These are phyloP conservation scores for Strix aluco DNA, from an alignment of 2,113 vertebrate species.

Conservation along the genomic window DNA sequence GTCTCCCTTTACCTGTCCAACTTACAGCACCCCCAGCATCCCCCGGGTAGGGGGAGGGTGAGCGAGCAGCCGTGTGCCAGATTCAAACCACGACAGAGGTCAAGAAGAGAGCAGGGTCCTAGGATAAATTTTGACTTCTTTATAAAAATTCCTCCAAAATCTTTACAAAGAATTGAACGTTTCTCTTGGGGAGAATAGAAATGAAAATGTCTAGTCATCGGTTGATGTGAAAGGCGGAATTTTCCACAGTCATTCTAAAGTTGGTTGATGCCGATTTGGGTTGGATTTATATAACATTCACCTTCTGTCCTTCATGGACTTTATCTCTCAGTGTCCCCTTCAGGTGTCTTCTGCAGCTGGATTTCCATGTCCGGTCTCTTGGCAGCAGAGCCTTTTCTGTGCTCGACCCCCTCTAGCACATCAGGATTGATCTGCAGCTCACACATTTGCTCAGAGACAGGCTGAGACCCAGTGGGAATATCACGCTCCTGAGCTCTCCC, in stretches of 20 bases:
- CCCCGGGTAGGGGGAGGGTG: too few relatives aligned
- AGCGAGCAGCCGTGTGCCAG: too few relatives aligned
- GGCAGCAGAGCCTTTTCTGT: neutral
- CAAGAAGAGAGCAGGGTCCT: neutral
- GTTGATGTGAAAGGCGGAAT: neutral
- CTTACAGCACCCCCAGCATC: too few relatives aligned
- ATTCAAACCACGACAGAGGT: neutral
- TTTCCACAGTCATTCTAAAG: neutral
- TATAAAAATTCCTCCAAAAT: neutral
- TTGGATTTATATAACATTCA: neutral
- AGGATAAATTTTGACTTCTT: neutral
- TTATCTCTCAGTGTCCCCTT: neutral
- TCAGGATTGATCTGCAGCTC: neutral
- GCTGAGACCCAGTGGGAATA: neutral
- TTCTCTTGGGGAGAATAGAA: neutral
- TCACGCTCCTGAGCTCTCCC: neutral
- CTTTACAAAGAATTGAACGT: neutral
- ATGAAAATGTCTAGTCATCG: neutral
- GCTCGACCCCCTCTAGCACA: fast-evolving
- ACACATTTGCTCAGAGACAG: neutral
- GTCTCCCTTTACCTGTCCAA: too few relatives aligned
- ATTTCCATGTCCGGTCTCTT: neutral
- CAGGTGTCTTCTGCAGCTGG: neutral
- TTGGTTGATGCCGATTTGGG: neutral
- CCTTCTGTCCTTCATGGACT: neutral